Conservation (phyloP, 2,797 vertebrate genomes). For the Setipinna tenuifilis region DNA sequence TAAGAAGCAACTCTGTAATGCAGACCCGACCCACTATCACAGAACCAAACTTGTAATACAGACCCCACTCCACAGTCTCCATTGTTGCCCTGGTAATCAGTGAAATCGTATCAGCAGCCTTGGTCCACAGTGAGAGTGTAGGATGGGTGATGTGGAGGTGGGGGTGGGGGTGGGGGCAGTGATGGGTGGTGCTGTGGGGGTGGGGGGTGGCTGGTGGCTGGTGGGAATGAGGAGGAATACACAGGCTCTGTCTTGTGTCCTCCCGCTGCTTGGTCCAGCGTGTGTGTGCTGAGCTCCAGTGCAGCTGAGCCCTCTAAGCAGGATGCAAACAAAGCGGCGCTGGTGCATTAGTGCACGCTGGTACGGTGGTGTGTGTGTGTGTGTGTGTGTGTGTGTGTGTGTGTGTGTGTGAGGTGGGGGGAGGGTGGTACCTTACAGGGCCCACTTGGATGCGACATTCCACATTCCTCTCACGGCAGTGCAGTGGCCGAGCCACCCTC, state of each 20-base stretch:
- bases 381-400: background rate
- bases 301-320: background rate
- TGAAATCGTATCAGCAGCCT: background rate
- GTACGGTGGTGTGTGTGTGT: background rate
- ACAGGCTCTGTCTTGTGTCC: background rate
- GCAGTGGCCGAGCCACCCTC: background rate
- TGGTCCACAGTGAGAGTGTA: background rate
- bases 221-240: too few relatives aligned
- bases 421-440: background rate
- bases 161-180: background rate
- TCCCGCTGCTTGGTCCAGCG: background rate
- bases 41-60: too few relatives aligned
- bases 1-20: too few relatives aligned
- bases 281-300: background rate
- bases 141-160: background rate
- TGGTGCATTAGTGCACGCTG: background rate
- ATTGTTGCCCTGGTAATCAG: background rate
- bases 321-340: background rate
- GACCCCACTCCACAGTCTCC: too few relatives aligned
- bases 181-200: too few relatives aligned
- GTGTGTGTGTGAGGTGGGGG: too few relatives aligned
- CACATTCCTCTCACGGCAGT: background rate
- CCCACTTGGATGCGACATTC: background rate
- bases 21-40: too few relatives aligned
- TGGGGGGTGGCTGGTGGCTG: too few relatives aligned